phyloP scores from a whole-genome alignment of 1,140 invertebrate genomes.

The Leptinotarsa texana region DNA sequence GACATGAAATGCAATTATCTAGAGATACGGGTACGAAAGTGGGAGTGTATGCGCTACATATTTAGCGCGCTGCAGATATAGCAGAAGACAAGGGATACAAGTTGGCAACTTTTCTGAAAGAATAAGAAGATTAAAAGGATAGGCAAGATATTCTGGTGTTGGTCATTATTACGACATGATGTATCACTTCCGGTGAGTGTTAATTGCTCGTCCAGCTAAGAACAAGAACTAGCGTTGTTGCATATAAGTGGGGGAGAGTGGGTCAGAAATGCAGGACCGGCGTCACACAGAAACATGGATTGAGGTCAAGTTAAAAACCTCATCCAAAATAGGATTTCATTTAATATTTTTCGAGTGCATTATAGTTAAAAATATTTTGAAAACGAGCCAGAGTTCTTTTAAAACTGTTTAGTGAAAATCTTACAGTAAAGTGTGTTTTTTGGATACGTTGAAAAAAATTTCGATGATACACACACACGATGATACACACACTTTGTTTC shows the following conservation, averaged over 20 bases:
- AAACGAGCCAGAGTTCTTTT: too few species aligned
- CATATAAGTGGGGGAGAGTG: background rate
- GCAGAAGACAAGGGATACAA: slow-evolving; percentile 25
- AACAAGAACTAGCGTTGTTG: slow-evolving; percentile 51
- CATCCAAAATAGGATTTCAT: too few species aligned
- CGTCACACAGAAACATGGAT: too few species aligned
- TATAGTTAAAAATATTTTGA: too few species aligned
- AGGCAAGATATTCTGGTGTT: slow-evolving; percentile 51
- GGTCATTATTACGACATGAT: slow-evolving; percentile 58
- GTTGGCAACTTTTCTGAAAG: slow-evolving; percentile 27
- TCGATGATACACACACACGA: too few species aligned
- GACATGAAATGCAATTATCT: slow-evolving; percentile 13
- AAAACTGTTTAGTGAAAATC: too few species aligned
- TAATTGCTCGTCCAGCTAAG: slow-evolving; percentile 54
- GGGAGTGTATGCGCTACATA: slow-evolving; percentile 19
- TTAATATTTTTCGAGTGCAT: too few species aligned
- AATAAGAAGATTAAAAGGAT: slow-evolving; percentile 30
- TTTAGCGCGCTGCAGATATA: slow-evolving; percentile 16
- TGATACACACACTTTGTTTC: too few species aligned
- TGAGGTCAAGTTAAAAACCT: too few species aligned
- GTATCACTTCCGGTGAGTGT: slow-evolving; percentile 55
- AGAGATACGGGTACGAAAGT: slow-evolving; percentile 18
- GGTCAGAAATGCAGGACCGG: background rate
- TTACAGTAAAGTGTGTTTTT: too few species aligned
- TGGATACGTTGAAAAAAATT: too few species aligned